Base-by-base conservation (phyloP, 2,797 vertebrate genomes). In the Coilia nasus region DNA sequence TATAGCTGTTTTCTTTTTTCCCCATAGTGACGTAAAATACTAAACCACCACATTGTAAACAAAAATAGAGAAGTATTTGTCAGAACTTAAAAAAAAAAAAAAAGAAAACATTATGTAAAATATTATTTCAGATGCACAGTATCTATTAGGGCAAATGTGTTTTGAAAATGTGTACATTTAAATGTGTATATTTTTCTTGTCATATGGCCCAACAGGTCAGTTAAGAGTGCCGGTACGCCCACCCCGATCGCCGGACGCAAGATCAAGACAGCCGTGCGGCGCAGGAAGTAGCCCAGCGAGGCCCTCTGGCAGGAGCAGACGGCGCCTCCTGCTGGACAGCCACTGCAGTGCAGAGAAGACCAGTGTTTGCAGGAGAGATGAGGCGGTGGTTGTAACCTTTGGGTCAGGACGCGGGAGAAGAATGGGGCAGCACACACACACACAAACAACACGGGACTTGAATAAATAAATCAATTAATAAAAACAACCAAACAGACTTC, bases 251-350 rank as follows among this genome's bases (percentile, higher is more conserved):
- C 96, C 84, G 97, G 95, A 83, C 97, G 98, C 88, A 99, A 97
- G 95, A 99, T 99, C 94, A 99, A 98, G 96, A 97, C 96, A 67
- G 98, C 98, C 15, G 93, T 99, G 93, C 97, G 98, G 85, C 97
- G 98, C 93, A 96, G 93, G 90, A 99, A 99, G 94, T 99, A 97
- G 89, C 82, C 90, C 64, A 31, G 80, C 23, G 7, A 15, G 46
- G 35, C 41, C 47, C 19, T 75, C 64, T 64, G 54, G 64, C 28
- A 28, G 71, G 71, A 31, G 64, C 3, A 7, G 60, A 83, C 59
- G 44, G 83, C 83, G 86, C 90, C 87, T 90, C 75, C 59, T 84
- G 59, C 78, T 87, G 87, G 89, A 91, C 90, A 89, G 90, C 91
- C 90, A 88, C 90, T 91, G 92, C 91, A 91, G 88, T 91, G 91